phyloP scores from a whole-genome alignment of 2,113 vertebrate genomes.

The Phalacrocorax aristotelis region DNA sequence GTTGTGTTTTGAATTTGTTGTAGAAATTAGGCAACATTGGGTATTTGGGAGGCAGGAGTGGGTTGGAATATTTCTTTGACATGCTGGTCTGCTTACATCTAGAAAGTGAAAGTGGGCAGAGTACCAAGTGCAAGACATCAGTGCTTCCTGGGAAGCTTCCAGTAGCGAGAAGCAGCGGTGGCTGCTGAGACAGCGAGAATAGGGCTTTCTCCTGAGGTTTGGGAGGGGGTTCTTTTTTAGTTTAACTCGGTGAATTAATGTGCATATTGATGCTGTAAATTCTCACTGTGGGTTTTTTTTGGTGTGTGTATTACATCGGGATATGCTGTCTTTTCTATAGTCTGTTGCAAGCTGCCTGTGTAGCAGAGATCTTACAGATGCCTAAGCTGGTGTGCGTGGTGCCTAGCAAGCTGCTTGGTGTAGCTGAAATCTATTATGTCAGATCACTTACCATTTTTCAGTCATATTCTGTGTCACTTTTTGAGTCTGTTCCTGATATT shows the following conservation, averaged over 20 bases:
- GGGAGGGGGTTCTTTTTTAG: background rate
- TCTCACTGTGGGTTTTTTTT: background rate
- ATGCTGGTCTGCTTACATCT: accelerated
- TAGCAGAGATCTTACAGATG: background rate
- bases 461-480: background rate
- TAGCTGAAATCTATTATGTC: accelerated
- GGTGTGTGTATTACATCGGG: background rate
- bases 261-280: background rate
- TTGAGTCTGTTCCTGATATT: background rate
- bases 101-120: slow-evolving; percentile 18
- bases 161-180: accelerated
- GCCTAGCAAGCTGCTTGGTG: background rate
- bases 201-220: background rate
- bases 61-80: background rate
- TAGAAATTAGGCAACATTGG: background rate
- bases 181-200: background rate
- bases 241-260: background rate
- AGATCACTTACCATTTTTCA: background rate
- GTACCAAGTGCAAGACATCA: background rate
- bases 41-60: background rate
- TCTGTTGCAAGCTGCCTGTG: background rate
- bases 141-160: background rate
- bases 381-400: background rate
- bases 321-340: background rate
- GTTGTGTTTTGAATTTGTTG: background rate